These are phyloP conservation scores for Crax fasciolata DNA, from an alignment of 2,797 vertebrate species.

Conservation along the genomic window DNA sequence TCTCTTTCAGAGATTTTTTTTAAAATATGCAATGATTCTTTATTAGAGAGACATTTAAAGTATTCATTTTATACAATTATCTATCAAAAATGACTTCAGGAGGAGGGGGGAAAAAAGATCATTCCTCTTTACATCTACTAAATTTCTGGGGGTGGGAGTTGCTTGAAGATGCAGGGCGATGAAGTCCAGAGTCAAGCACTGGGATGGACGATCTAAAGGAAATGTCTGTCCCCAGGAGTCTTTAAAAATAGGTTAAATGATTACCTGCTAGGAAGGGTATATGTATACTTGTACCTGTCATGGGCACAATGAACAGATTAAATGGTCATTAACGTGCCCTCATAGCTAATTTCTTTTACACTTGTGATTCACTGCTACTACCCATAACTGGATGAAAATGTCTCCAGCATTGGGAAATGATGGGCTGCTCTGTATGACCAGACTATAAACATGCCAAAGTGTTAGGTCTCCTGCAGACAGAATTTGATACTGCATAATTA, in stretches of 20 bases:
- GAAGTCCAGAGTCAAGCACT: not conserved
- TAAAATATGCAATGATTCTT: not conserved
- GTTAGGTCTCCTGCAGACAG: not conserved
- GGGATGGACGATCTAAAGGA: not conserved
- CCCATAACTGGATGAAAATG: not conserved
- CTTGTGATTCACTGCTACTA: not conserved
- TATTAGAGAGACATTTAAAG: not conserved
- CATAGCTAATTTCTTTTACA: not conserved
- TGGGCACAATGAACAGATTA: not conserved
- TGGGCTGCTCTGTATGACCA: not conserved
- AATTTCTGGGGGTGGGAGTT: not conserved
- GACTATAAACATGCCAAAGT: not conserved
- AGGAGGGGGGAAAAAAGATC: not conserved
- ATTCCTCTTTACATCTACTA: not conserved
- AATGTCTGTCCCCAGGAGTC: not conserved
- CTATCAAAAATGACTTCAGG: not conserved
- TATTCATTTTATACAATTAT: not conserved
- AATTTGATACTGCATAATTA: not conserved
- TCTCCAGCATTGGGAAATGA: not conserved
- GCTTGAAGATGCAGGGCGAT: not conserved
- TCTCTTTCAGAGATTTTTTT: not conserved
- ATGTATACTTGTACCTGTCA: not conserved
- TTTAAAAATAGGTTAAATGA: not conserved
- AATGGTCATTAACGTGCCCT: not conserved
- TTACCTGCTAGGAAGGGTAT: not conserved